A percentile compares a stretch with the other conserved stretches of the same genome.
Evolutionary conservation across 2,888 invertebrate genomes (phyloP).

Genomic region (Coenonympha glycerion): DNA sequence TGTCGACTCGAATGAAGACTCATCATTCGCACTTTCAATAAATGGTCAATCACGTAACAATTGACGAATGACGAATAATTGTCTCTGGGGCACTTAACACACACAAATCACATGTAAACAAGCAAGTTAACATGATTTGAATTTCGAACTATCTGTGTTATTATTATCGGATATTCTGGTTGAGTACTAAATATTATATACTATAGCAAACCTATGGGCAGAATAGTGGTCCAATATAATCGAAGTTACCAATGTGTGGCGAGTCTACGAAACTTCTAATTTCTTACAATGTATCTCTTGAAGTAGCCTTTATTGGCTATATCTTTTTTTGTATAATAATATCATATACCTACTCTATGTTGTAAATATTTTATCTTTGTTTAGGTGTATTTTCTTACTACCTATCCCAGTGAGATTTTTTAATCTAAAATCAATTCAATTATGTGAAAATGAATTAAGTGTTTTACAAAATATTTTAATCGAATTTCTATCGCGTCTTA

Average conservation of each 20-base stretch:
- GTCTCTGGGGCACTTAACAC: too few species aligned
- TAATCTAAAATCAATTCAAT: constrained; percentile 6
- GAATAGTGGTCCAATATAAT: neutral
- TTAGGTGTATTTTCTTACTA: constrained; percentile 39
- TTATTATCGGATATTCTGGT: too few species aligned
- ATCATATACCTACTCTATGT: constrained; percentile 35
- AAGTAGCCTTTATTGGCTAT: constrained; percentile 47
- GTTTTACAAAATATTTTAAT: neutral
- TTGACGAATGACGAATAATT: too few species aligned
- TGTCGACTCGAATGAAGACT: too few species aligned
- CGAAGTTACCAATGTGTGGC: constrained; percentile 35
- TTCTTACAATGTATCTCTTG: constrained; percentile 52
- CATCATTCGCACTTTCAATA: too few species aligned
- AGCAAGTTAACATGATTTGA: too few species aligned
- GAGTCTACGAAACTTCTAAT: too few species aligned
- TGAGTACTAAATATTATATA: too few species aligned
- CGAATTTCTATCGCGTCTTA: constrained; percentile 3
- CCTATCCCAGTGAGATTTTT: constrained; percentile 57
- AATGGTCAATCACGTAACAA: too few species aligned
- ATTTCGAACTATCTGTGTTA: too few species aligned
- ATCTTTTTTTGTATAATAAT: constrained; percentile 36
- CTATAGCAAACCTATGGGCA: too few species aligned
- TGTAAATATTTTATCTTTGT: constrained; percentile 45
- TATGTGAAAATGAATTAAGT: neutral
- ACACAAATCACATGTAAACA: too few species aligned